A percentile compares a stretch with the other conserved stretches of the same genome.
Evolutionary conservation across 2,797 vertebrate genomes (phyloP).

Genomic region (Emydoidea blandingii): DNA sequence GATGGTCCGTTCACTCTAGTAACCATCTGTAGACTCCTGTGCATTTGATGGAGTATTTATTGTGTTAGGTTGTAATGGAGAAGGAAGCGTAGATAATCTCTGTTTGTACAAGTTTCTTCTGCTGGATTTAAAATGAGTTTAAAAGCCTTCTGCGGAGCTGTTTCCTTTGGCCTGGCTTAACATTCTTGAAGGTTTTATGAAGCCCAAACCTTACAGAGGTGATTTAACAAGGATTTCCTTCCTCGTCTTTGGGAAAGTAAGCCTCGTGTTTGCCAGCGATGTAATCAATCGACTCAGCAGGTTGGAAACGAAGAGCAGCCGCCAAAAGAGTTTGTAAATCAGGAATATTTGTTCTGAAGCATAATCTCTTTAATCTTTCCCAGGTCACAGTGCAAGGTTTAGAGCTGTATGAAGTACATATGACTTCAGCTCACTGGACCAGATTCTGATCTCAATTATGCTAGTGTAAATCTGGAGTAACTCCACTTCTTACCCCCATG

Average conservation of each 20-base stretch:
- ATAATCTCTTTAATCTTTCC: neutral
- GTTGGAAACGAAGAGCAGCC: constrained; percentile 10
- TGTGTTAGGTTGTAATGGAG: neutral
- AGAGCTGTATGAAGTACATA: neutral
- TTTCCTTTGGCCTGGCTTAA: neutral
- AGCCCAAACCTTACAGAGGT: neutral
- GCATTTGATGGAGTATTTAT: neutral
- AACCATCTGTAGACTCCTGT: constrained; percentile 55
- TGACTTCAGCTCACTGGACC: neutral
- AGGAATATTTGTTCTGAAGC: neutral
- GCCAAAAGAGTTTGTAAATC: constrained; percentile 6
- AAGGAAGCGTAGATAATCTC: neutral
- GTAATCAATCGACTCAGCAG: constrained; percentile 33
- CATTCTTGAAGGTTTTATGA: neutral
- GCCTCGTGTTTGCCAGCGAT: constrained; percentile 40
- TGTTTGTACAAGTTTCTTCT: neutral
- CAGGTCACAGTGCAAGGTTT: neutral
- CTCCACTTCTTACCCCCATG: neutral
- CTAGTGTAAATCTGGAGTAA: accelerated
- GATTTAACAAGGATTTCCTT: neutral
- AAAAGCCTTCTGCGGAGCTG: neutral
- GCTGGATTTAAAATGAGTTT: neutral
- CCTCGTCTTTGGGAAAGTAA: neutral
- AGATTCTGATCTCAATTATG: neutral
- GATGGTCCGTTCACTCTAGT: constrained; percentile 22